Base-by-base conservation (phyloP, 2,797 vertebrate species). In the Jordanella pulchra region DNA sequence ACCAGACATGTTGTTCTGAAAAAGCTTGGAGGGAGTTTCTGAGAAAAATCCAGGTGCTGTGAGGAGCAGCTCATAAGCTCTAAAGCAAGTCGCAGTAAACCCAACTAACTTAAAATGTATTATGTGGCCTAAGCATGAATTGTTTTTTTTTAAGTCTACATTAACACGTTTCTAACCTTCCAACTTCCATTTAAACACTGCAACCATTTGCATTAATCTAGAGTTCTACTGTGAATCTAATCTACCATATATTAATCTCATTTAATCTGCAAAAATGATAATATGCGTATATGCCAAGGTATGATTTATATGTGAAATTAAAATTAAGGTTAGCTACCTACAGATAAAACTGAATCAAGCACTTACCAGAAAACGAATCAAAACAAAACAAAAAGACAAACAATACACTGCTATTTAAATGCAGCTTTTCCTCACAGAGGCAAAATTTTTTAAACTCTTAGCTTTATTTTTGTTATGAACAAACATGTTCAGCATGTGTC, bases 1-100 rank as follows among this genome's bases (percentile, higher is more conserved):
- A 93, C 87, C 75, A 87, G 85, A 81, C 89, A 90, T 86, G 91
- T 93, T 94, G 93, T 93, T 92, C 90, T 88, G 87, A 91, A 89
- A 88, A 91, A 91, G 90, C 92, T 89, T 86, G 83, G 84, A 92
- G 89, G 91, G 88, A 90, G 90, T 90, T 91, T 91, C 88, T 92
- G 91, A 89, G 89, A 86, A 92, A 7, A 91, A 87, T 88, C 87
- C 84, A 91, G 82, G 87, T 35, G 83, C 94, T 86, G 89, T 73
- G 66, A 91, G 92, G 92, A 92, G 82, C 79, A 63, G 78, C 89
- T 84, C 89, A 89, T 85, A 86, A 88, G 90, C 86, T 81, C 79
- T 86, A 89, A 63, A 63, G 79, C 85, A 78, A 91, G 87, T 89
- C 89, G 89, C 88, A 85, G 87, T 81, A 83, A 89, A 89, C 85